Evolutionary conservation across 2,888 invertebrate genomes (phyloP).

Genomic region (Andrena bicolor): DNA sequence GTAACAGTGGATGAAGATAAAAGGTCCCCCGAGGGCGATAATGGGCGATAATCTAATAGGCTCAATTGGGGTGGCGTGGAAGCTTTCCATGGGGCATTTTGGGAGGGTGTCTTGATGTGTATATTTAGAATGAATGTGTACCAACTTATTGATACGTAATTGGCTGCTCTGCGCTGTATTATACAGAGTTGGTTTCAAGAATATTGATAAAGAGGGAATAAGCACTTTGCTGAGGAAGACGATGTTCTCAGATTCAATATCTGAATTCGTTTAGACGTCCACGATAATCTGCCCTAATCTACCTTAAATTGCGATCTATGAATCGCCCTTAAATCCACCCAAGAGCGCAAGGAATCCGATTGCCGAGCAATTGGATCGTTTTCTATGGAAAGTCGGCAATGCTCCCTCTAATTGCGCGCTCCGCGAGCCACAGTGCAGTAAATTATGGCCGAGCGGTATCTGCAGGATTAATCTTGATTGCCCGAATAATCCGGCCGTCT

Average conservation of each 20-base stretch:
- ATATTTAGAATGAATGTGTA: too few species aligned
- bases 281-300: background rate
- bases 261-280: background rate
- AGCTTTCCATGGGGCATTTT: background rate
- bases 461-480: slow-evolving; percentile 49
- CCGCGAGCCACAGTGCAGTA: slow-evolving; percentile 5
- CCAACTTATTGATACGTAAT: too few species aligned
- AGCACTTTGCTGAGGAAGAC: too few species aligned
- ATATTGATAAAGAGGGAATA: background rate
- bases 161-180: too few species aligned
- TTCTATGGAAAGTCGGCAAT: slow-evolving; percentile 15
- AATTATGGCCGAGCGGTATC: slow-evolving; percentile 36
- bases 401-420: background rate
- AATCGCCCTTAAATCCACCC: background rate
- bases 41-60: background rate
- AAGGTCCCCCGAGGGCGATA: background rate
- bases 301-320: background rate
- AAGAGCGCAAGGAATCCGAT: background rate
- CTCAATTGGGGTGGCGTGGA: background rate
- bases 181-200: too few species aligned
- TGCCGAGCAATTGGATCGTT: slow-evolving; percentile 16
- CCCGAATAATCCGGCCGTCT: slow-evolving; percentile 31
- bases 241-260: background rate
- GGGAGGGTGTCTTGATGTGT: too few species aligned
- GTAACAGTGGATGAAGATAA: background rate